Evolutionary conservation across 2,113 vertebrate genomes (phyloP).

Genomic region (Neofelis nebulosa): DNA sequence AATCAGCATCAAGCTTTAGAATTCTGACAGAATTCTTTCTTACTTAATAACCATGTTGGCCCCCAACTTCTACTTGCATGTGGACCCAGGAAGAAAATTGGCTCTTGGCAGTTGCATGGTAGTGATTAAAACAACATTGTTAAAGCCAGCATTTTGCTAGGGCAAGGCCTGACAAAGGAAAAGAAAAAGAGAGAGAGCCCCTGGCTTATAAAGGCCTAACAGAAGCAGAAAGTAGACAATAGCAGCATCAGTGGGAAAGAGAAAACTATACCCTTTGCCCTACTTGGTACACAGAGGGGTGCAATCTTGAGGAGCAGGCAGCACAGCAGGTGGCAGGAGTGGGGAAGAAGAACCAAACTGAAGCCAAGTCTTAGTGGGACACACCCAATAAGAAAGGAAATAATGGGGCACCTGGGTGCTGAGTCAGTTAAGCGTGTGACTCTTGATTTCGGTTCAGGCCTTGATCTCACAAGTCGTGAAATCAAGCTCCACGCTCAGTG

Average conservation of each 20-base stretch:
- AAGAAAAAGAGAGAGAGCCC: neutral
- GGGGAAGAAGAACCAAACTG: neutral
- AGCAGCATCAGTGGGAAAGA: neutral
- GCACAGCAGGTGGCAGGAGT: neutral
- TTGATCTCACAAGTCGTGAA: neutral
- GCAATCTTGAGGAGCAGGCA: neutral
- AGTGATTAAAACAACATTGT: neutral
- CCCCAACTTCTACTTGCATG: neutral
- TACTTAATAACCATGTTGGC: neutral
- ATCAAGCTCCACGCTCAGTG: neutral
- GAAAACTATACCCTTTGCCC: rapidly evolving
- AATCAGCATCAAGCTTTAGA: neutral
- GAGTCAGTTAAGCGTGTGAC: neutral
- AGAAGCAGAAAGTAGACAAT: neutral
- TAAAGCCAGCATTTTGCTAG: neutral
- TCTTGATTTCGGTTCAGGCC: neutral
- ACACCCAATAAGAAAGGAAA: neutral
- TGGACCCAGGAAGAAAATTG: neutral
- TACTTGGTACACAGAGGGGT: neutral
- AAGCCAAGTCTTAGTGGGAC: neutral
- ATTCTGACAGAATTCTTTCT: neutral
- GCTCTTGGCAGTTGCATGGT: neutral
- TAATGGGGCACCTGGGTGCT: neutral
- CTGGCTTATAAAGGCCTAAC: neutral
- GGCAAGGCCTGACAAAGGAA: neutral